These are phyloP conservation scores for Pardosa pseudoannulata DNA, from an alignment of 2,888 invertebrate species.

Conservation along the genomic window DNA sequence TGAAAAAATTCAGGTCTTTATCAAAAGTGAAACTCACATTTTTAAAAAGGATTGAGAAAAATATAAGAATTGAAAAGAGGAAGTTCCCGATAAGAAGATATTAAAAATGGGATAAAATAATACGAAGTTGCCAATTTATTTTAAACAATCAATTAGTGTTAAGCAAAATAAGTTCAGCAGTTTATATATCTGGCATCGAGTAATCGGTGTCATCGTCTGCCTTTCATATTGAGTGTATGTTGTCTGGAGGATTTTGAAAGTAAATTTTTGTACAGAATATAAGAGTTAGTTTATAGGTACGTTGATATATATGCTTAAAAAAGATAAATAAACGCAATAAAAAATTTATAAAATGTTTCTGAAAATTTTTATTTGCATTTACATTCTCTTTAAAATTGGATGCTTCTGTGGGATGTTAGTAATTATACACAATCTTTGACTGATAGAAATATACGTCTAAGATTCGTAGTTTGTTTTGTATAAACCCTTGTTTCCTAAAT, in stretches of 20 bases:
- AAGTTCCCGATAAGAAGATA: too few relatives aligned
- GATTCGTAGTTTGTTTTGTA: not conserved
- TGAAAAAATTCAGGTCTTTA: too few relatives aligned
- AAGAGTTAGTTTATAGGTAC: conserved; percentile 53
- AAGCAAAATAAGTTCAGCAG: not conserved
- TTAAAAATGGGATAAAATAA: too few relatives aligned
- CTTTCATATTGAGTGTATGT: conserved; percentile 37
- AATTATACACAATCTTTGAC: not conserved
- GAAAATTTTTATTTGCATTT: not conserved
- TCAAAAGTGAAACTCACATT: too few relatives aligned
- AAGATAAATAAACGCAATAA: too few relatives aligned
- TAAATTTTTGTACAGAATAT: conserved; percentile 44
- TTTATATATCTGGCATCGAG: conserved; percentile 37
- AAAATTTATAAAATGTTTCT: not conserved
- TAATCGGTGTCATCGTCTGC: conserved; percentile 60
- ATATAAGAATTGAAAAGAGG: too few relatives aligned
- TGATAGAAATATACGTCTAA: not conserved
- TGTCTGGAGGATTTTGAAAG: not conserved
- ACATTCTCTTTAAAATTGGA: not conserved
- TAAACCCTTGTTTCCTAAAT: not conserved
- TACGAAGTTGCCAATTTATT: not conserved
- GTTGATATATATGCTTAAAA: not conserved
- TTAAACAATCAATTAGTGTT: not conserved
- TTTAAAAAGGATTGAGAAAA: too few relatives aligned
- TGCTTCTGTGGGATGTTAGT: not conserved